These are phyloP conservation scores for Sus cebifrons DNA, from an alignment of 2,797 vertebrate genomes.

Conservation along the genomic window DNA sequence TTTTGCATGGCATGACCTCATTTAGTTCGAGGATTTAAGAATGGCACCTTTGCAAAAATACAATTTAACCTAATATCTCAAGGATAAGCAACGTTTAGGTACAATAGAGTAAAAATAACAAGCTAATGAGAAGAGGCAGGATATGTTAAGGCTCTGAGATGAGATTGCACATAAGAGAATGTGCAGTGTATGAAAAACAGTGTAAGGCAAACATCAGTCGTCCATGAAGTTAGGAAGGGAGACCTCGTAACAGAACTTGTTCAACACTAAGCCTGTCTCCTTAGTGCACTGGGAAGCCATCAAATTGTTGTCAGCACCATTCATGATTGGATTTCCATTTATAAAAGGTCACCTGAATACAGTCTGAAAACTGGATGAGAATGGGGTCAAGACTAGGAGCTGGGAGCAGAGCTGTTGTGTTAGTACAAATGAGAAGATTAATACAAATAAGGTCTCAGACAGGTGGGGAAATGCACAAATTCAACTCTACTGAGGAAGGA, in stretches of 20 bases:
- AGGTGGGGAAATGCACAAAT: neutral
- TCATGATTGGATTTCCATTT: neutral
- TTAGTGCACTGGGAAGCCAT: neutral
- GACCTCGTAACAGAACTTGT: neutral
- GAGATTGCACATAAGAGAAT: neutral
- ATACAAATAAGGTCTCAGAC: neutral
- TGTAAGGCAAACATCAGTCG: neutral
- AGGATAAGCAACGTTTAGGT: neutral
- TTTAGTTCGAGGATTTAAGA: neutral
- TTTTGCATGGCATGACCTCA: neutral
- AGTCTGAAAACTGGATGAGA: neutral
- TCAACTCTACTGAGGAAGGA: neutral
- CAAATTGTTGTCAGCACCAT: neutral
- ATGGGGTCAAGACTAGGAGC: neutral
- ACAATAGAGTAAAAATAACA: neutral
- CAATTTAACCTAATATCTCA: neutral
- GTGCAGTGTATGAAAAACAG: neutral
- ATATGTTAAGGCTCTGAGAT: neutral
- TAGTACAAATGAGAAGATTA: neutral
- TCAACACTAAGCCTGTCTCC: neutral
- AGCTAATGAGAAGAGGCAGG: neutral
- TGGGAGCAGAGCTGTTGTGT: neutral
- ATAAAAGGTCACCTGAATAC: neutral
- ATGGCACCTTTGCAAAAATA: neutral
- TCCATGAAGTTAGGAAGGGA: neutral